Conservation (phyloP, 2,113 vertebrate species). For the Trogon melanurus region DNA sequence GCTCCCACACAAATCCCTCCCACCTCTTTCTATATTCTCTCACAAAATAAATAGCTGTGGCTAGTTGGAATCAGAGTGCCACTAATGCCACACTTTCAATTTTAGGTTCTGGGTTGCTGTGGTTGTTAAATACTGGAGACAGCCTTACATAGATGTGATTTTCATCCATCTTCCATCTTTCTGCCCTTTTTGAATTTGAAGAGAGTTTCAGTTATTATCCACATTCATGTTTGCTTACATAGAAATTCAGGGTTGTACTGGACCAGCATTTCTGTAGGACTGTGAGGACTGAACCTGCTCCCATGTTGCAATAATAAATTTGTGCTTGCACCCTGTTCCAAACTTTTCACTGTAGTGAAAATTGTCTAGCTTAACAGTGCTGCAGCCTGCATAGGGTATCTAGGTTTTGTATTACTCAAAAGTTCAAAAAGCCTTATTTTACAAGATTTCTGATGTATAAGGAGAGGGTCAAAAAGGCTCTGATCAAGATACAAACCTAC, state of each 20-base stretch:
- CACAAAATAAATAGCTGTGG: conserved; percentile 1
- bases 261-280: background rate
- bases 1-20: background rate
- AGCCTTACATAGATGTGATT: background rate
- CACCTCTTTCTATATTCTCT: background rate
- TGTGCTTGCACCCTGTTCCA: background rate
- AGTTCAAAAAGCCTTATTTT: background rate
- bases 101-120: background rate
- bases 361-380: background rate
- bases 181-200: background rate
- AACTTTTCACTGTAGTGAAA: background rate
- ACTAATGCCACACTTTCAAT: background rate
- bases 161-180: background rate
- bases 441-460: background rate
- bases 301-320: background rate
- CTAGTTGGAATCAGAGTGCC: background rate
- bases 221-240: background rate
- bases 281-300: background rate
- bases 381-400: background rate
- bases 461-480: background rate
- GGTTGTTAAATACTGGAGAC: background rate
- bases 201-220: background rate
- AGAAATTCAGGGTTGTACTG: background rate
- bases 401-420: background rate
- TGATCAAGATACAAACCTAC: background rate